Percentiles rank a stretch among this genome's conserved stretches.
Conservation (phyloP, 1,140 invertebrate genomes). For the Rhopalosiphum padi region DNA sequence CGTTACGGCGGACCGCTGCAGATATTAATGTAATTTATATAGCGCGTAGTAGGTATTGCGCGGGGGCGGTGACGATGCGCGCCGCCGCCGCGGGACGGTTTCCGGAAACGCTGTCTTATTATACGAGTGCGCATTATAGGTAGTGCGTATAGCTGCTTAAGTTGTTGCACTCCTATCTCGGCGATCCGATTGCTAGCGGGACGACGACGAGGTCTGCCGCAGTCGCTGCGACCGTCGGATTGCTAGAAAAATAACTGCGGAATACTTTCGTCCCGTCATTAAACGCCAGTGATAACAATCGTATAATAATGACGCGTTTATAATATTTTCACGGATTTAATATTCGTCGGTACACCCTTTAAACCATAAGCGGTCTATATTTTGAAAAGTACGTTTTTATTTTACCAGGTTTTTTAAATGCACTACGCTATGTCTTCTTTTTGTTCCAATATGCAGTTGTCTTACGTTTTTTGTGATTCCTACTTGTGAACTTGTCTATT, state of each 20-base stretch:
- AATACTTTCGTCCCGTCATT: not conserved
- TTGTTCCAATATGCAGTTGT: too few relatives aligned
- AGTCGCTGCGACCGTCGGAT: not conserved
- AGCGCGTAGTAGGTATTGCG: not conserved
- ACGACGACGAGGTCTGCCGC: too few relatives aligned
- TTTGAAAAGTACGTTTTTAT: too few relatives aligned
- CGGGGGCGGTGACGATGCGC: conserved; percentile 11
- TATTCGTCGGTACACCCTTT: too few relatives aligned
- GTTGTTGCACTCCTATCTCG: not conserved
- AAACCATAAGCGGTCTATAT: too few relatives aligned
- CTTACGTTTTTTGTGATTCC: too few relatives aligned
- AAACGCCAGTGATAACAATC: not conserved
- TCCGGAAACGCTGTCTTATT: conserved; percentile 11
- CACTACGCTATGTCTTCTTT: too few relatives aligned
- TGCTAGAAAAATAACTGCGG: too few relatives aligned
- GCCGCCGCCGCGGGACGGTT: conserved; percentile 3
- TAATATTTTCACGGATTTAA: too few relatives aligned
- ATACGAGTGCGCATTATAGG: not conserved
- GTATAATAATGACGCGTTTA: not conserved
- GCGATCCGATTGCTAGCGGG: not conserved
- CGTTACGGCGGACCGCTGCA: not conserved
- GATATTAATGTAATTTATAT: conserved; percentile 15
- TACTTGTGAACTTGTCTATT: too few relatives aligned
- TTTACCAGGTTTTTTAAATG: too few relatives aligned
- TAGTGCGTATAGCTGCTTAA: not conserved